Percentiles rank a stretch among this genome's conserved stretches.
phyloP scores from a whole-genome alignment of 2,797 vertebrate species.

The Hydrocynus forskahlii region DNA sequence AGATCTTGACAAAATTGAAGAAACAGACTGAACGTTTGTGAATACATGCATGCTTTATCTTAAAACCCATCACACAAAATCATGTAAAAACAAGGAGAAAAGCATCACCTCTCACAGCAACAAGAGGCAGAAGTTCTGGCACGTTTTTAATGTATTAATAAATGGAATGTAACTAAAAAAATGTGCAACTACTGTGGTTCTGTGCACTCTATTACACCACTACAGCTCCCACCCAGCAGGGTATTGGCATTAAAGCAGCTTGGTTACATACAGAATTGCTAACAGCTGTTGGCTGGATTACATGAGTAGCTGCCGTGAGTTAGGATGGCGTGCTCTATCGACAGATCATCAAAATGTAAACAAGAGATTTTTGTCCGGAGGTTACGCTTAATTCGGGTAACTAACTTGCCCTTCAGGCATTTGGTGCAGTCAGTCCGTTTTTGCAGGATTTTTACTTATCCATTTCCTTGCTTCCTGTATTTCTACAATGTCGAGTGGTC shows the following conservation, averaged over 20 bases:
- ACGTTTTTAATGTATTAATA: conserved; percentile 47
- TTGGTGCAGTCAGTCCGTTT: conserved; percentile 7
- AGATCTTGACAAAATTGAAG: neutral
- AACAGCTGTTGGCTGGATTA: neutral
- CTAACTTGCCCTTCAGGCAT: no score
- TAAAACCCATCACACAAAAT: neutral
- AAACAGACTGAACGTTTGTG: neutral
- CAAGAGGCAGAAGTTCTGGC: conserved; percentile 30
- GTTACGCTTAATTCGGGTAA: neutral
- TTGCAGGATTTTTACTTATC: neutral
- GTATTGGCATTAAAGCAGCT: neutral
- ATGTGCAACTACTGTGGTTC: neutral
- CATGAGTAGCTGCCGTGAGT: neutral
- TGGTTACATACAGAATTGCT: neutral
- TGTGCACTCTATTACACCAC: neutral
- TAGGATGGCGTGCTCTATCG: neutral
- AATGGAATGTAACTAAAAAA: conserved; percentile 37
- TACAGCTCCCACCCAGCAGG: neutral
- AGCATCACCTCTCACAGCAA: conserved; percentile 12
- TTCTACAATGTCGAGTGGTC: conserved; percentile 55
- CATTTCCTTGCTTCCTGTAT: conserved; percentile 26
- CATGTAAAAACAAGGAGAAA: conserved; percentile 4
- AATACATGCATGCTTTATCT: neutral
- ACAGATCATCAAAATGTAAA: neutral
- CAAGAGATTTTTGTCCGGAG: neutral